phyloP scores from a whole-genome alignment of 1,140 invertebrate species.

The Leptonema lineaticorne region DNA sequence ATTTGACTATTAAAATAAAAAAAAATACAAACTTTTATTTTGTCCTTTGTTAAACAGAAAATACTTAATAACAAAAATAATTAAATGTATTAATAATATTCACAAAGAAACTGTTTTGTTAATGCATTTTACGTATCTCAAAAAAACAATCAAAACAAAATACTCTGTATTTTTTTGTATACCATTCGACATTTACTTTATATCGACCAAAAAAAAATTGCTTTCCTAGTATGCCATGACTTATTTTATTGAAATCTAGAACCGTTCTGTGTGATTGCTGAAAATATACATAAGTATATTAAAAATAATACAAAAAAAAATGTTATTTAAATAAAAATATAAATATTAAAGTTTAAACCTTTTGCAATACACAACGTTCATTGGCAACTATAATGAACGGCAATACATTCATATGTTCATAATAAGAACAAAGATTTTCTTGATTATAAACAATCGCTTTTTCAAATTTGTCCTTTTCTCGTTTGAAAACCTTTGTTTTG shows the following conservation, averaged over 20 bases:
- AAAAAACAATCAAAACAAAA: not conserved
- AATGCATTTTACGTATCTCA: too few species aligned
- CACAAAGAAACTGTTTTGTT: too few species aligned
- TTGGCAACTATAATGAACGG: not conserved
- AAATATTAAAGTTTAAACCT: not conserved
- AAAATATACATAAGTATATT: not conserved
- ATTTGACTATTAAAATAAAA: too few species aligned
- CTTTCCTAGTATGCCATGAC: not conserved
- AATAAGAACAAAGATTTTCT: too few species aligned
- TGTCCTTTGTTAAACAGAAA: too few species aligned
- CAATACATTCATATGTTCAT: not conserved
- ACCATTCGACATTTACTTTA: constrained; percentile 1
- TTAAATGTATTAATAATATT: too few species aligned
- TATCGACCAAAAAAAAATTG: not conserved
- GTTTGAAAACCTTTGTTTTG: too few species aligned
- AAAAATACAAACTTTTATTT: too few species aligned
- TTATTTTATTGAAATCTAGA: not conserved
- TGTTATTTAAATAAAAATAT: not conserved
- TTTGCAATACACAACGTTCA: not conserved
- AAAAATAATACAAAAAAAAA: not conserved
- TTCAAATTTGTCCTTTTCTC: too few species aligned
- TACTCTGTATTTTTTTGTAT: not conserved
- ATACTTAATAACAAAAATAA: too few species aligned
- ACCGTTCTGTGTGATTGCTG: not conserved
- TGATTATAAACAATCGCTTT: too few species aligned